Conservation (phyloP, 2,888 invertebrate genomes). For the Papilio protenor region DNA sequence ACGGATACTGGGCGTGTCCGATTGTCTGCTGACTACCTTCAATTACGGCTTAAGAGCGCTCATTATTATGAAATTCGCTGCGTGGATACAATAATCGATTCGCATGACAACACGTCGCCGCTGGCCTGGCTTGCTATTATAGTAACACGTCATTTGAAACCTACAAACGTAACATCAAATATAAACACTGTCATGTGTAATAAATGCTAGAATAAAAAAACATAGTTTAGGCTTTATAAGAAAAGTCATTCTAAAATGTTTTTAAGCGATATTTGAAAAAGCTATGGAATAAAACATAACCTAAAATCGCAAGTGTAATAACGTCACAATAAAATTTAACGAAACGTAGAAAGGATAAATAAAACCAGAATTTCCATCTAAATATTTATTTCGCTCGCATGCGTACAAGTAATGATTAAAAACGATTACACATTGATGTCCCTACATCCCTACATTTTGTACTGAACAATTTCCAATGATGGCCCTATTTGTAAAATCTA, state of each 20-base stretch:
- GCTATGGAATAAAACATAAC: neutral
- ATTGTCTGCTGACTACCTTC: slow-evolving; percentile 67
- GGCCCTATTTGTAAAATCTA: slow-evolving; percentile 31
- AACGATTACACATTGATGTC: slow-evolving; percentile 65
- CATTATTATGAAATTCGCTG: slow-evolving; percentile 76
- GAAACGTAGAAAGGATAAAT: slow-evolving; percentile 23
- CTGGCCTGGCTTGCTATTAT: slow-evolving; percentile 47
- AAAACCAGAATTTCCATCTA: slow-evolving; percentile 66
- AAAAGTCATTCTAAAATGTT: too few species aligned
- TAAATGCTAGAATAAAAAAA: too few species aligned
- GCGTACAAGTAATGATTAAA: slow-evolving; percentile 67
- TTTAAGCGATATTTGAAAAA: neutral
- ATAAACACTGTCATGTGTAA: too few species aligned
- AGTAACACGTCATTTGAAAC: slow-evolving; percentile 53
- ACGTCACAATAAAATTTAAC: neutral
- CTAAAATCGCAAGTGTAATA: neutral
- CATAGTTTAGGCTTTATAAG: too few species aligned
- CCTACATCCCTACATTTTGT: slow-evolving; percentile 71
- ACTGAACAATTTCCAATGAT: slow-evolving; percentile 69
- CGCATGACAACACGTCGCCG: slow-evolving; percentile 67
- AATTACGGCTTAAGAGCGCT: slow-evolving; percentile 73
- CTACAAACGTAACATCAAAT: neutral
- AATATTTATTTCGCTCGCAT: slow-evolving; percentile 76
- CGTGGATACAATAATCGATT: slow-evolving; percentile 75
- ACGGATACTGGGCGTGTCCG: slow-evolving; percentile 58